These are phyloP conservation scores for Linyphia triangularis DNA, from an alignment of 2,888 invertebrate species.

Conservation along the genomic window DNA sequence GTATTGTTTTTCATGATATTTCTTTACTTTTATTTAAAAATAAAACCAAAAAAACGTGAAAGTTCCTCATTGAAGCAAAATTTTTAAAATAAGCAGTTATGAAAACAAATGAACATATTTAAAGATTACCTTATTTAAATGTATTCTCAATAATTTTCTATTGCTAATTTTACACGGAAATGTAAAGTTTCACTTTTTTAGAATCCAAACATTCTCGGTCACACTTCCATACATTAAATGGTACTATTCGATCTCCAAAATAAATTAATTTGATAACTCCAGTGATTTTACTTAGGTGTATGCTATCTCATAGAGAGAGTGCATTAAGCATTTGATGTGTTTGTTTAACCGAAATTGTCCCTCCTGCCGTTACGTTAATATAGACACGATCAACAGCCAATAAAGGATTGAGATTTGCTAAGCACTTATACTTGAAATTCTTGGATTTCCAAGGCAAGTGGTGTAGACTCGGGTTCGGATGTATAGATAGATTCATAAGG, in stretches of 20 bases:
- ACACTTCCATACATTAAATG: background rate
- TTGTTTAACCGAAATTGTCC: constrained; percentile 34
- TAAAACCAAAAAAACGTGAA: too few relatives aligned
- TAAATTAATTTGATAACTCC: constrained; percentile 31
- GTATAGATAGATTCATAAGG: too few relatives aligned
- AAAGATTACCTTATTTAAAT: background rate
- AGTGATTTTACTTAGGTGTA: background rate
- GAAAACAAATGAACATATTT: background rate
- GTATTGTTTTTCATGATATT: too few relatives aligned
- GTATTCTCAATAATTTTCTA: background rate
- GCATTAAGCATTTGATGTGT: constrained; percentile 29
- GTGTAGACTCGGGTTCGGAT: too few relatives aligned
- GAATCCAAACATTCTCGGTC: background rate
- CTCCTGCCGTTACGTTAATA: background rate
- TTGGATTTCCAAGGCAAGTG: background rate
- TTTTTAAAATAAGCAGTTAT: too few relatives aligned
- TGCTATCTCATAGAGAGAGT: background rate
- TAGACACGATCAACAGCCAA: background rate
- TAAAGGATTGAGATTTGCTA: constrained; percentile 20
- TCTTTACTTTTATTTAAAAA: too few relatives aligned
- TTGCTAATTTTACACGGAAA: background rate
- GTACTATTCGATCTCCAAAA: background rate
- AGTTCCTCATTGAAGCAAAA: too few relatives aligned
- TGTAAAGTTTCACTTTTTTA: background rate
- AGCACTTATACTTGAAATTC: background rate